These are phyloP conservation scores for Drosophila santomea DNA, from an alignment of 1,140 invertebrate species.

Conservation along the genomic window DNA sequence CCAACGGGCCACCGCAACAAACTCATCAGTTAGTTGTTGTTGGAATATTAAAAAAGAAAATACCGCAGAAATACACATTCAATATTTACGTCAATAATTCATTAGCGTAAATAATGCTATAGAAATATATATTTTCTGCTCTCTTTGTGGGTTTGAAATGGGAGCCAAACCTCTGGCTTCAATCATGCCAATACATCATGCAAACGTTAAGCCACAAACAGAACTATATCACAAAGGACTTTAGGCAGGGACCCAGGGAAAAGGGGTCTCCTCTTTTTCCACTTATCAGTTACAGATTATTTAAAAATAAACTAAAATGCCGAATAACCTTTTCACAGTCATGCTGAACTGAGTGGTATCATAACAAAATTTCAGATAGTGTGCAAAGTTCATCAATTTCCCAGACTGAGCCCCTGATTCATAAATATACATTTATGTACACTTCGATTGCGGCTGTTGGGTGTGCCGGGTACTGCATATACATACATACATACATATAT, in stretches of 20 bases:
- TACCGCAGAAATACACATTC: slow-evolving; percentile 52
- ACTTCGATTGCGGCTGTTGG: slow-evolving; percentile 50
- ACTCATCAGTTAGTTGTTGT: slow-evolving; percentile 34
- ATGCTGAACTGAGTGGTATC: too few relatives aligned
- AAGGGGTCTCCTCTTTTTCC: background rate
- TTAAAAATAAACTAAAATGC: background rate
- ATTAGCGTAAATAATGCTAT: slow-evolving; percentile 60
- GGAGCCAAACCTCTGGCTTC: slow-evolving; percentile 40
- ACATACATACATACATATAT: slow-evolving; percentile 2
- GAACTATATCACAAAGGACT: slow-evolving; percentile 24
- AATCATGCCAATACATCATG: slow-evolving; percentile 58
- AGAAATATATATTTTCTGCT: slow-evolving; percentile 42
- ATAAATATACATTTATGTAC: slow-evolving; percentile 31
- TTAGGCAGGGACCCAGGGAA: background rate
- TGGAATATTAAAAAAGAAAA: slow-evolving; percentile 58
- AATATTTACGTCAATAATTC: slow-evolving; percentile 64
- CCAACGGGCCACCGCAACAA: slow-evolving; percentile 8
- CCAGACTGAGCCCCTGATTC: slow-evolving; percentile 14
- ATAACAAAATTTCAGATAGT: too few relatives aligned
- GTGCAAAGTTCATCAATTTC: too few relatives aligned
- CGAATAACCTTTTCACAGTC: too few relatives aligned
- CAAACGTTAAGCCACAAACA: slow-evolving; percentile 55
- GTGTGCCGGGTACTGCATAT: slow-evolving; percentile 23
- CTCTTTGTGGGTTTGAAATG: slow-evolving; percentile 26
- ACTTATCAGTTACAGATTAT: background rate